Evolutionary conservation across 1,140 invertebrate genomes (phyloP).

Genomic region (Cecropterus lyciades): DNA sequence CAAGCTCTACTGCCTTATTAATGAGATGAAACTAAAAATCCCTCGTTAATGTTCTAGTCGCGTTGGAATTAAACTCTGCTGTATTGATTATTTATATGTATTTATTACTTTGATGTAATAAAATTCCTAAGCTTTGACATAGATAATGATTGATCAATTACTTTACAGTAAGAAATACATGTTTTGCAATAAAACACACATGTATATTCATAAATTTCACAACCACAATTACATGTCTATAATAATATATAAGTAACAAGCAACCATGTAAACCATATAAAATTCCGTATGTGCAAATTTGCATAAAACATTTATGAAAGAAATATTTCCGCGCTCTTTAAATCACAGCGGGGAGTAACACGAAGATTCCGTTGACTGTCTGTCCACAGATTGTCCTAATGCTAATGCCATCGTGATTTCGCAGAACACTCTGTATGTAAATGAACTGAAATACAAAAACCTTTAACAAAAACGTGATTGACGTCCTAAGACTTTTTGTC

Average conservation of each 20-base stretch:
- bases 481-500: conserved; percentile 56
- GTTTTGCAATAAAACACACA: no score
- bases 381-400: conserved; percentile 46
- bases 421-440: conserved; percentile 74
- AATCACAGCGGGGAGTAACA: conserved; percentile 20
- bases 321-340: conserved; percentile 16
- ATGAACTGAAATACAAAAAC: conserved; percentile 63
- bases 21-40: no score
- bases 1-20: no score
- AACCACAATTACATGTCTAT: background rate
- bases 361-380: conserved; percentile 33
- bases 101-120: no score
- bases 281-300: background rate
- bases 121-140: no score
- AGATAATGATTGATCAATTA: no score
- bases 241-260: background rate
- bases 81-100: no score
- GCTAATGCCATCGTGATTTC: conserved; percentile 58
- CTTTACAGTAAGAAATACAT: no score
- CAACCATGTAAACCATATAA: background rate
- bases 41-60: no score
- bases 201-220: no score
- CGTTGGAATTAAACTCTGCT: no score
- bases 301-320: conserved; percentile 25
- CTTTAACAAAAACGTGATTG: conserved; percentile 57